phyloP scores from a whole-genome alignment of 2,113 vertebrate species.

The Xiphophorus hellerii region DNA sequence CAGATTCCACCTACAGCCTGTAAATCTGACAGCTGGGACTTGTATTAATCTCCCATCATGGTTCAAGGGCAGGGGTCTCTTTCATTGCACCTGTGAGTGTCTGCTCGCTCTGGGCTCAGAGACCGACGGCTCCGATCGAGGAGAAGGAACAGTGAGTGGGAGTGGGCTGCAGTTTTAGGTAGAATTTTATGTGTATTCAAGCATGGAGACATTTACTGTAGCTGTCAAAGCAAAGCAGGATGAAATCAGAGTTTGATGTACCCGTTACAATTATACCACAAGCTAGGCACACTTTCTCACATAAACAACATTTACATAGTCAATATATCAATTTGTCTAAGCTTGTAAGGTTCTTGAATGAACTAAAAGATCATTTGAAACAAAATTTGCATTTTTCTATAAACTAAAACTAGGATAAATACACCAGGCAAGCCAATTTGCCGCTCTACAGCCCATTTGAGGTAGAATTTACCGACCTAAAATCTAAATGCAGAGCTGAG shows the following conservation, averaged over 20 bases:
- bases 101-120: conserved; percentile 29
- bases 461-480: neutral
- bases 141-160: neutral
- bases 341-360: neutral
- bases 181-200: neutral
- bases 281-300: neutral
- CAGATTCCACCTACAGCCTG: conserved; percentile 59
- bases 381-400: neutral
- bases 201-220: conserved; percentile 2
- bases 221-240: neutral
- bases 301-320: neutral
- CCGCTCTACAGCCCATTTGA: neutral
- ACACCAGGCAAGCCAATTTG: neutral
- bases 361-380: neutral
- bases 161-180: neutral
- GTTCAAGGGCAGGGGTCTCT: conserved; percentile 60
- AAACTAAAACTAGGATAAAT: neutral
- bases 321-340: neutral
- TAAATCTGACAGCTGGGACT: conserved; percentile 57
- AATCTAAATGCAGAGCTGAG: neutral
- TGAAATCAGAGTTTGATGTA: no score
- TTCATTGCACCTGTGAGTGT: conserved; percentile 56
- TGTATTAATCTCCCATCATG: conserved; percentile 46
- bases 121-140: conserved; percentile 26
- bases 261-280: neutral